phyloP scores from a whole-genome alignment of 2,797 vertebrate species.

The Acrossocheilus fasciatus region DNA sequence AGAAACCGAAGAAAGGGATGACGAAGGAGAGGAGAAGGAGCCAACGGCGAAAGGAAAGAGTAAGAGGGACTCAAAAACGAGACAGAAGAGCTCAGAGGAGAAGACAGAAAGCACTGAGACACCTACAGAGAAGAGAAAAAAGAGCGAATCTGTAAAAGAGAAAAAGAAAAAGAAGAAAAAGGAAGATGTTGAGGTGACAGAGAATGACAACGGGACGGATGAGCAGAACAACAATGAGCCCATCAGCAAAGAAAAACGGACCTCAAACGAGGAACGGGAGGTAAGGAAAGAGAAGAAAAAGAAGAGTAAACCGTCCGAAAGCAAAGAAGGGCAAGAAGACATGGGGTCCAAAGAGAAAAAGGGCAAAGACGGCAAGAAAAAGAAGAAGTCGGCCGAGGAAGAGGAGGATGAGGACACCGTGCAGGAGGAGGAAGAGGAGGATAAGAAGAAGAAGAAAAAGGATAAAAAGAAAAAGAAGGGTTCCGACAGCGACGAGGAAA shows the following conservation, averaged over 20 bases:
- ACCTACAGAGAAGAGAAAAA: slow-evolving; percentile 58
- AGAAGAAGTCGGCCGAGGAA: slow-evolving; percentile 64
- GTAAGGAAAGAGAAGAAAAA: slow-evolving; percentile 67
- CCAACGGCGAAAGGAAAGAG: slow-evolving; percentile 72
- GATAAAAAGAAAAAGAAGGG: slow-evolving; percentile 80
- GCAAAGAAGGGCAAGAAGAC: slow-evolving; percentile 50
- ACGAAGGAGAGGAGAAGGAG: slow-evolving; percentile 74
- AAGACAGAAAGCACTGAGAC: slow-evolving; percentile 45
- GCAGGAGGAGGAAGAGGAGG: slow-evolving; percentile 77
- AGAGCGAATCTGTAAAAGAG: slow-evolving; percentile 30
- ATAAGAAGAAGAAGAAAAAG: slow-evolving; percentile 79
- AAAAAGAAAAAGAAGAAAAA: slow-evolving; percentile 56
- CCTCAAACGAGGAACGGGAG: slow-evolving; percentile 65
- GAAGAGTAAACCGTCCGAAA: slow-evolving; percentile 55
- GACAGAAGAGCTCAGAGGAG: slow-evolving; percentile 63
- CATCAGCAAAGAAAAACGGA: slow-evolving; percentile 72
- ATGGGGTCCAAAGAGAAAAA: slow-evolving; percentile 73
- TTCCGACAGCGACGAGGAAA: slow-evolving; percentile 77
- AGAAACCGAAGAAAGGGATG: slow-evolving; percentile 79
- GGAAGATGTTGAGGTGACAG: slow-evolving; percentile 57
- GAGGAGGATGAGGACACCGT: slow-evolving; percentile 70
- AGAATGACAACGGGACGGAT: slow-evolving; percentile 64
- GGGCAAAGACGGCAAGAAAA: slow-evolving; percentile 79
- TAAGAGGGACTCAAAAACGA: slow-evolving; percentile 62
- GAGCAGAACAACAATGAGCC: slow-evolving; percentile 82